These are phyloP conservation scores for Rhinogobio ventralis DNA, from an alignment of 2,797 vertebrate species.

Conservation along the genomic window DNA sequence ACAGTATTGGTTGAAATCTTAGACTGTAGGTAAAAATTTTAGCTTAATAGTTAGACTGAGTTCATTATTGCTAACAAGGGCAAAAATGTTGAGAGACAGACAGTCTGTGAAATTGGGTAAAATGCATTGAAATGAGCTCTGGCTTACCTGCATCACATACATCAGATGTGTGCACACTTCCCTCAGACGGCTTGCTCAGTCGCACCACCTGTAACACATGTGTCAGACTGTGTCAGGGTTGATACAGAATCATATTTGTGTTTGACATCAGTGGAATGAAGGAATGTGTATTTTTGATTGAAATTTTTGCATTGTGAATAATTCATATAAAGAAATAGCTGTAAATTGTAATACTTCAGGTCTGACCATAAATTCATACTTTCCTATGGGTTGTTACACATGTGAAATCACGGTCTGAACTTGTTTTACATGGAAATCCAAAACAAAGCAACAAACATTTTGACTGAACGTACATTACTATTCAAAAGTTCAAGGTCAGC, in stretches of 20 bases:
- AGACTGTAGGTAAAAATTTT: neutral
- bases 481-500: neutral
- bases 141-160: conserved; percentile 46
- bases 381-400: neutral
- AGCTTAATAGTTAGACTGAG: neutral
- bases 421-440: neutral
- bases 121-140: neutral
- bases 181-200: conserved; percentile 24
- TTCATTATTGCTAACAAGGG: conserved; percentile 8
- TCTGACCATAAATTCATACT: neutral
- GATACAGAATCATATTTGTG: neutral
- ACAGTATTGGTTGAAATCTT: neutral
- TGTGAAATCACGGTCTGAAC: neutral
- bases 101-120: neutral
- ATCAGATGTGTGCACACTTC: conserved; percentile 20
- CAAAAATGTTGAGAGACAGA: neutral
- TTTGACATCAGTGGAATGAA: neutral
- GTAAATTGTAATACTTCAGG: no score
- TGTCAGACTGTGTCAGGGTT: neutral
- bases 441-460: neutral
- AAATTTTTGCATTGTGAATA: neutral
- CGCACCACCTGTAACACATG: conserved; percentile 15
- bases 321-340: neutral
- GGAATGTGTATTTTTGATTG: neutral
- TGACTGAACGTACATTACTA: neutral